Conservation (phyloP, 1,140 invertebrate genomes). For the Drosophila lacteicornis region DNA sequence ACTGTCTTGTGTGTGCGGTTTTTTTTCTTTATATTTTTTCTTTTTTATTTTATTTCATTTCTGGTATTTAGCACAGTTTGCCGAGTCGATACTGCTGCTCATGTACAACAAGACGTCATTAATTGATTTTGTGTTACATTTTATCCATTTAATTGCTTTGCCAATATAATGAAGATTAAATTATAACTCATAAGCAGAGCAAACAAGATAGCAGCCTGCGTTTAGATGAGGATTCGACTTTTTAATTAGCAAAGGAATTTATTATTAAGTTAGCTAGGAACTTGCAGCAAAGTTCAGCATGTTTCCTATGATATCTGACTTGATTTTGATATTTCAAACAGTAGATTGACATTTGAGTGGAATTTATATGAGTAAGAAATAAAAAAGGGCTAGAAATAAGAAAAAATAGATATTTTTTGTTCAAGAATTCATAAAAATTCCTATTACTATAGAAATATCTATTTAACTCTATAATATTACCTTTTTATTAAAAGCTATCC, state of each 20-base stretch:
- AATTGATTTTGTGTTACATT: slow-evolving; percentile 58
- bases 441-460: too few species aligned
- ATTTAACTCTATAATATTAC: neutral
- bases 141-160: slow-evolving; percentile 47
- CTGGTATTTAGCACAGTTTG: slow-evolving; percentile 61
- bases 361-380: too few species aligned
- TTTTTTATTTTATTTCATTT: slow-evolving; percentile 43
- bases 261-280: too few species aligned
- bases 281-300: too few species aligned
- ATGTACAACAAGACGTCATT: slow-evolving; percentile 38
- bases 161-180: slow-evolving; percentile 20
- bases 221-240: slow-evolving; percentile 2
- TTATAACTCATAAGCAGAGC: slow-evolving; percentile 12
- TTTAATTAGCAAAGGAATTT: neutral
- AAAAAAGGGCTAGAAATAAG: too few species aligned
- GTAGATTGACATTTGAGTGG: too few species aligned
- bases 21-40: slow-evolving; percentile 12
- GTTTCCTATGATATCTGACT: neutral
- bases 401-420: too few species aligned
- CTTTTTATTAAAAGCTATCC: slow-evolving; percentile 5
- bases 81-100: slow-evolving; percentile 24
- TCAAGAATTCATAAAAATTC: too few species aligned
- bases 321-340: neutral
- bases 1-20: slow-evolving; percentile 48
- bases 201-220: slow-evolving; percentile 3